A percentile compares a stretch with the other conserved stretches of the same genome.
Conservation (phyloP, 2,888 invertebrate species). For the Orgyia antiqua region DNA sequence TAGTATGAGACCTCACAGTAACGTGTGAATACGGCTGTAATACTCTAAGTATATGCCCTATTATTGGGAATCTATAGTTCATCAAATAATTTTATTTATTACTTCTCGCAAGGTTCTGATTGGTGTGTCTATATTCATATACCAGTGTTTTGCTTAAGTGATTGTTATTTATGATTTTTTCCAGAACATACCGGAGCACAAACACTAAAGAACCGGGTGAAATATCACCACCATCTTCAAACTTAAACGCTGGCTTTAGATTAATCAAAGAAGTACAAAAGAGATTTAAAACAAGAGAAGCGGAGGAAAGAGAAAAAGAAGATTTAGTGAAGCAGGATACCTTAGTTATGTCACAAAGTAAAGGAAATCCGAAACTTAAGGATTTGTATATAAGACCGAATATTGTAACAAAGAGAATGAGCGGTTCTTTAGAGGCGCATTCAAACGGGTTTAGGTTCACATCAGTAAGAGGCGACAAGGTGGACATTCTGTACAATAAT, state of each 20-base stretch:
- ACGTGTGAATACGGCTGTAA: no score
- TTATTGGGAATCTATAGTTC: no score
- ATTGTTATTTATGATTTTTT: conserved; percentile 20
- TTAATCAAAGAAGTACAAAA: conserved; percentile 99
- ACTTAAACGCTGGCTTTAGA: conserved; percentile 97
- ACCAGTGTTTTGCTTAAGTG: no score
- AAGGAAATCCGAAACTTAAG: conserved; percentile 98
- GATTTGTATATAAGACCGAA: conserved; percentile 99
- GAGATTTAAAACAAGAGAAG: conserved; percentile 98
- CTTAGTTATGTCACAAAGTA: conserved; percentile 93
- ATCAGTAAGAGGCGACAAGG: conserved; percentile 99
- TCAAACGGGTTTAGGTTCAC: conserved; percentile 98
- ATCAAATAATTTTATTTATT: no score
- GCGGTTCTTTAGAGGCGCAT: conserved; percentile 95
- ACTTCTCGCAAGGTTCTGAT: no score
- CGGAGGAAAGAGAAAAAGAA: conserved; percentile 98
- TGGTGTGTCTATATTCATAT: no score
- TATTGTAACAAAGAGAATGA: conserved; percentile 97
- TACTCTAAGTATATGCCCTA: no score
- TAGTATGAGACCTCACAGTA: no score
- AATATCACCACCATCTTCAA: conserved; percentile 94
- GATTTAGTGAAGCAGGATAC: conserved; percentile 99
- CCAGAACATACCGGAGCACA: conserved; percentile 95
- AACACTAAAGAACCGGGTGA: conserved; percentile 99
- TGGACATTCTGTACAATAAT: conserved; percentile 99